phyloP scores from a whole-genome alignment of 2,888 invertebrate genomes.

The Heliconius erato region DNA sequence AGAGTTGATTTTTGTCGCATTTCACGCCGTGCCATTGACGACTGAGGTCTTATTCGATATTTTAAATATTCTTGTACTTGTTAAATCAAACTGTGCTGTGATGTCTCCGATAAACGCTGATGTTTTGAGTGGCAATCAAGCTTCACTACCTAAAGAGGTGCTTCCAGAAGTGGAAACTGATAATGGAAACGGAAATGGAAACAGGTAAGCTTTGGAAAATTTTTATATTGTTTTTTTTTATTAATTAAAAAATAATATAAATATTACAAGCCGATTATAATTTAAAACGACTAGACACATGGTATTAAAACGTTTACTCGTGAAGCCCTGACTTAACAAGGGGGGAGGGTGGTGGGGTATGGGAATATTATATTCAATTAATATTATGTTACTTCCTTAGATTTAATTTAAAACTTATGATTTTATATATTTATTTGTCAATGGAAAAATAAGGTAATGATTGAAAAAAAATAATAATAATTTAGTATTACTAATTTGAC shows the following conservation, averaged over 20 bases:
- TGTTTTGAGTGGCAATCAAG: slow-evolving; percentile 68
- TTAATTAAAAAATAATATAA: too few relatives aligned
- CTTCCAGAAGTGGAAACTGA: slow-evolving; percentile 78
- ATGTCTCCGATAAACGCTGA: slow-evolving; percentile 80
- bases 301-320: background rate
- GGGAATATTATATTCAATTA: slow-evolving; percentile 20
- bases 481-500: background rate
- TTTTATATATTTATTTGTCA: background rate
- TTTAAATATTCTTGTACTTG: slow-evolving; percentile 49
- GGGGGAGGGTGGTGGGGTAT: slow-evolving; percentile 15
- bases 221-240: background rate
- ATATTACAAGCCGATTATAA: background rate
- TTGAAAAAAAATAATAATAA: background rate
- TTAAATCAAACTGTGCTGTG: slow-evolving; percentile 64
- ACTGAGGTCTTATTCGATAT: slow-evolving; percentile 61
- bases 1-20: slow-evolving; percentile 66
- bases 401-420: background rate
- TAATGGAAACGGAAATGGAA: slow-evolving; percentile 63
- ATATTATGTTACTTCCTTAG: background rate
- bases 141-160: slow-evolving; percentile 68
- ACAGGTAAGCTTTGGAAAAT: slow-evolving; percentile 56
- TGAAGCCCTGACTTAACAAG: slow-evolving; percentile 43
- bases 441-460: background rate
- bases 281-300: slow-evolving; percentile 14
- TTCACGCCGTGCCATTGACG: slow-evolving; percentile 71